Percentiles rank a stretch among this genome's conserved stretches.
Conservation (phyloP, 2,888 invertebrate species). For the Trissolcus brochymenae region DNA sequence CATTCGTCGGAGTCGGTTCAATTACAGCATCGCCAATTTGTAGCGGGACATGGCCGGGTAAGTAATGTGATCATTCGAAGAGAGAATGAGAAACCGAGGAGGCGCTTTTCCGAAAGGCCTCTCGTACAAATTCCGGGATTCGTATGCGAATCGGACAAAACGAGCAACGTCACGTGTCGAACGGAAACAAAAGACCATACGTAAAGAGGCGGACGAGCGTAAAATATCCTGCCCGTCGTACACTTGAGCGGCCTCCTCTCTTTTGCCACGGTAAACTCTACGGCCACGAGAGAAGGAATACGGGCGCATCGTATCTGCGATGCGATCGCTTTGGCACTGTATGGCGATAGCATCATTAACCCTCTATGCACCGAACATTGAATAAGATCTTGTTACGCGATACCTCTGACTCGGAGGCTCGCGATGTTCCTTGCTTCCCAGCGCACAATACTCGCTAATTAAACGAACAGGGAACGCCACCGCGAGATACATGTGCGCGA, state of each 20-base stretch:
- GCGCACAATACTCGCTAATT: constrained; percentile 76
- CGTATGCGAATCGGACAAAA: constrained; percentile 19
- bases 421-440: constrained; percentile 59
- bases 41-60: not conserved
- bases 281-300: constrained; percentile 54
- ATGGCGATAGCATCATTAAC: constrained; percentile 76
- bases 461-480: constrained; percentile 71
- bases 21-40: constrained; percentile 39
- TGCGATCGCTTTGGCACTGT: constrained; percentile 76
- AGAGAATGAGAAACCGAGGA: not conserved
- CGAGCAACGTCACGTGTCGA: constrained; percentile 11
- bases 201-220: constrained; percentile 39
- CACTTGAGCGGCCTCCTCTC: constrained; percentile 39
- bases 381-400: constrained; percentile 76
- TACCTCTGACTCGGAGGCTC: constrained; percentile 67
- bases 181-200: constrained; percentile 51
- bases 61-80: constrained; percentile 22
- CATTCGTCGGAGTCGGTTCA: not conserved
- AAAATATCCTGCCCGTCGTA: constrained; percentile 67
- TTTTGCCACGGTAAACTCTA: constrained; percentile 56
- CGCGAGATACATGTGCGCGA: constrained; percentile 72
- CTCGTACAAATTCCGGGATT: constrained; percentile 45
- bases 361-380: constrained; percentile 69
- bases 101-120: not conserved
- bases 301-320: constrained; percentile 71